These are phyloP conservation scores for Cyanoliseus patagonus DNA, from an alignment of 2,113 vertebrate genomes.

Conservation along the genomic window DNA sequence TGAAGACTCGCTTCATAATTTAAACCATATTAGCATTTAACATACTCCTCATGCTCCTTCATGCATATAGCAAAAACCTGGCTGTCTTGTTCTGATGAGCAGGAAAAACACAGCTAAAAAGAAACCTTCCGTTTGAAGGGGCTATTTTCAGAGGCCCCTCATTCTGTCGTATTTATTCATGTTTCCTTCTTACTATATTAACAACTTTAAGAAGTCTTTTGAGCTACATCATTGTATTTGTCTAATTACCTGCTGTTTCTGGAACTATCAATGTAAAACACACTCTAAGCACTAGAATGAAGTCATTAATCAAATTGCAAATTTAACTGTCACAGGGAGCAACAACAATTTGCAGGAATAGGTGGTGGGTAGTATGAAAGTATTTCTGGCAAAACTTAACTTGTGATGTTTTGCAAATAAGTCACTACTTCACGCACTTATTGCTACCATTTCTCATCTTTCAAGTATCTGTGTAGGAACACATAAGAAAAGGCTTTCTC, in stretches of 20 bases:
- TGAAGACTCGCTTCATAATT: constrained; percentile 35
- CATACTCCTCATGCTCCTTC: not conserved
- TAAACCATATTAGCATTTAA: constrained; percentile 29
- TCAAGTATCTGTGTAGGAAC: not conserved
- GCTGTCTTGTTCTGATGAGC: not conserved
- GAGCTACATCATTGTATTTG: constrained; percentile 22
- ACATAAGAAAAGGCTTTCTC: not conserved
- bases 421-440: not conserved
- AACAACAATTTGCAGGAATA: constrained; percentile 21
- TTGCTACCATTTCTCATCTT: not conserved
- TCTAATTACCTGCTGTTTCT: constrained; percentile 17
- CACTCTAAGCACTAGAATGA: not conserved
- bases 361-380: not conserved
- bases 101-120: not conserved
- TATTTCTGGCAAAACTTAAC: not conserved
- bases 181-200: constrained; percentile 15
- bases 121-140: not conserved
- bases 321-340: not conserved
- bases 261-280: not conserved
- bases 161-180: constrained; percentile 32
- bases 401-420: constrained; percentile 8
- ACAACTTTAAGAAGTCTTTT: constrained; percentile 18
- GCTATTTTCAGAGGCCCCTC: constrained; percentile 25
- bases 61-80: not conserved
- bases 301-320: constrained; percentile 36